Evolutionary conservation across 2,888 invertebrate species (phyloP), one percentile per base, ranked within the genome.

Genomic region (Agrochola macilenta): DNA sequence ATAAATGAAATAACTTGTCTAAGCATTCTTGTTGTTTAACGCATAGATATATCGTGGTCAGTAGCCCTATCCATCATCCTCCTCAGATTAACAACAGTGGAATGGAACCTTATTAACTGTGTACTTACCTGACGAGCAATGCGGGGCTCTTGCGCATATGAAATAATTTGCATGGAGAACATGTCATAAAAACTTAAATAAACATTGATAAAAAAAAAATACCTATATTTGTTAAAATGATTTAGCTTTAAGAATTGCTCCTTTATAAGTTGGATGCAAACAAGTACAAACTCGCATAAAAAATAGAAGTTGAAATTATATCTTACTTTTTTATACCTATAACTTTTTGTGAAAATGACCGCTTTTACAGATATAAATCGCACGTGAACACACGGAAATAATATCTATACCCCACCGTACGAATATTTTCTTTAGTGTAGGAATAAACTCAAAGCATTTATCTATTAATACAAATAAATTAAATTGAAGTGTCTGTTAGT

Each of bases 21-120:
- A 77, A 12, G 60, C 61, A 65, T 73, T 74, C 77, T 64, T 69
- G 75, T 73, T 75, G 49, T 58, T 76, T 58, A 65, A 64, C 73
- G 66, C 52, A 26, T 54, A 76, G 76, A 78, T 77, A 65, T 61
- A 76, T 84, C 65, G 86, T 73, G 71, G 76, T 58, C 78, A 75
- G 68, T 58, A 64, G 52, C 35, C 30, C 61, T 71, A 85, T 85
- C 75, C 79, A 85, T 85, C 82, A 85, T 77, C 26, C n/a, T 54
- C 1, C 26, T 43, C 43, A 74, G 73, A 69, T 64, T n/a, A 69
- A 65, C 63, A 69, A 63, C 46, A 52, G 74, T 69, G 57, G 60
- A 75, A 73, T 82, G 57, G 63, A 61, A 75, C 23, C 58, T 78
- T 81, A 76, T 68, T 71, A 70, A 65, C 52, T 75, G 69, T 74